Evolutionary conservation across 2,113 vertebrate genomes (phyloP).

Genomic region (Asarcornis scutulata): DNA sequence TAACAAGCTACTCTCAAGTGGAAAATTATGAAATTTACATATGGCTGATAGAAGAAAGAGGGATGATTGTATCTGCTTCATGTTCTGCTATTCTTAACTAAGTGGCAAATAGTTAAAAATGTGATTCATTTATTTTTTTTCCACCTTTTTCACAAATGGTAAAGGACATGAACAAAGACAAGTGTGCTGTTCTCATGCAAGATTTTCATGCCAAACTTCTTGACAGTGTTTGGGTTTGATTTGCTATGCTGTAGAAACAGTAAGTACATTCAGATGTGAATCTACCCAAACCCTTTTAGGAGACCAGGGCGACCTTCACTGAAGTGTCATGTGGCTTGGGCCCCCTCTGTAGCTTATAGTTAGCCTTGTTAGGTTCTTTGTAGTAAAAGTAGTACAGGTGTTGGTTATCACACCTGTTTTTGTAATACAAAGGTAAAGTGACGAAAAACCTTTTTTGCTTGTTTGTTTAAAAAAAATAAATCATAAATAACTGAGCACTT

Average conservation of each 20-base stretch:
- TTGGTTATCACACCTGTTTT: neutral
- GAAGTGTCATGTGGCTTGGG: neutral
- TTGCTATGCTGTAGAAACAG: neutral
- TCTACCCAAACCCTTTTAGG: neutral
- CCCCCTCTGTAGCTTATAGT: neutral
- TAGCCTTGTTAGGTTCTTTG: neutral
- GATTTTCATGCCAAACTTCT: neutral
- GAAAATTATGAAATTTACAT: neutral
- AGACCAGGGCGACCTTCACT: neutral
- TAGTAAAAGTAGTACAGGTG: neutral
- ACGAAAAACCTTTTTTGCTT: neutral
- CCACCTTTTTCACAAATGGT: neutral
- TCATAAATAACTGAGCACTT: neutral
- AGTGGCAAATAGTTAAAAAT: neutral
- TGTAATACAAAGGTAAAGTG: neutral
- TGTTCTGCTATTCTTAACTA: neutral
- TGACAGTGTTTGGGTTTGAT: neutral
- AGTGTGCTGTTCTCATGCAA: neutral
- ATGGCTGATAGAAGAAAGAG: neutral
- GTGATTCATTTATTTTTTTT: neutral
- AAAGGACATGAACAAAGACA: neutral
- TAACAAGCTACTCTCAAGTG: neutral
- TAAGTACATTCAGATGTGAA: neutral
- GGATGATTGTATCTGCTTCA: neutral
- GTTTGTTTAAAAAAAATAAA: neutral